Percentiles rank a stretch among this genome's conserved stretches.
Conservation (phyloP, 2,113 vertebrate species). For the Gymnarchus niloticus region DNA sequence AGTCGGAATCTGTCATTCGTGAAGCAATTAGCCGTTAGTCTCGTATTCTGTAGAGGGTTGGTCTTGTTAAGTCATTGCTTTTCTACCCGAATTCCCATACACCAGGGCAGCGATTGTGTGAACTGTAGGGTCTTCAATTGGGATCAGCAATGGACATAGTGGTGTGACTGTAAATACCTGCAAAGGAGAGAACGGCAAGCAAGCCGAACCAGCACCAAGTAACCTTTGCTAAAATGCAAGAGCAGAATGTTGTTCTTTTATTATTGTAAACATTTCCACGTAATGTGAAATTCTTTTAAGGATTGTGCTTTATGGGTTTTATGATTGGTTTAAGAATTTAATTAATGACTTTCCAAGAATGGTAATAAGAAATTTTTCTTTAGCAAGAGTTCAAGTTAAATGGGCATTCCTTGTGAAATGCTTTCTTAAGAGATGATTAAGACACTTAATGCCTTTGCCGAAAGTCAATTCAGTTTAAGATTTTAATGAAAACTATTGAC, state of each 20-base stretch:
- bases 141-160: background rate
- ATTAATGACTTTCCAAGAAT: background rate
- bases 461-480: background rate
- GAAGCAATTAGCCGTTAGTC: conserved; percentile 20
- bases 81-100: background rate
- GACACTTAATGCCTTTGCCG: background rate
- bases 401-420: background rate
- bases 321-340: background rate
- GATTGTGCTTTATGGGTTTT: background rate
- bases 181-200: background rate
- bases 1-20: conserved; percentile 1
- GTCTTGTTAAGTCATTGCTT: background rate
- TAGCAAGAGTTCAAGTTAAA: too few relatives aligned
- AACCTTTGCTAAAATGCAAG: background rate
- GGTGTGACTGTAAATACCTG: background rate
- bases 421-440: background rate
- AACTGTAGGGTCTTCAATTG: background rate
- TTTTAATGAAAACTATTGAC: background rate
- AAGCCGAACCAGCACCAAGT: background rate
- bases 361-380: background rate
- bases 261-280: background rate
- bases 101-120: background rate
- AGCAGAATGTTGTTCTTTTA: background rate
- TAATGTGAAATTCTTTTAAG: background rate
- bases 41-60: background rate